Conservation (phyloP, 2,113 vertebrate genomes). For the Notothenia coriiceps region DNA sequence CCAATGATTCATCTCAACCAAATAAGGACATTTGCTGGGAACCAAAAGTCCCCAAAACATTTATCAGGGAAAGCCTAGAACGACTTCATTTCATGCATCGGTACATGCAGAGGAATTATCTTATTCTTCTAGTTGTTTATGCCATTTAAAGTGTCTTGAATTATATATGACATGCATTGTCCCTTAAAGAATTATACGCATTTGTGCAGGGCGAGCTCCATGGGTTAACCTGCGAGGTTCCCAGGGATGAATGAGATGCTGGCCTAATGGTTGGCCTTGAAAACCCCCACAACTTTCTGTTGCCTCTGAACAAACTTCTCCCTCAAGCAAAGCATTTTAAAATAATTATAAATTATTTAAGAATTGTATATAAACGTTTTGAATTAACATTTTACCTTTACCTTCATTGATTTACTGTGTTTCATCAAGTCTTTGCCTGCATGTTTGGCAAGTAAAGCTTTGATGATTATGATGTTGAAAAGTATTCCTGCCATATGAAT, state of each 20-base stretch:
- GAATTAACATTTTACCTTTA: too few species aligned
- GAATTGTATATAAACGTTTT: too few species aligned
- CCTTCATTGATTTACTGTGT: too few species aligned
- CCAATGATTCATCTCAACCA: neutral
- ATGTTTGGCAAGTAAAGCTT: too few species aligned
- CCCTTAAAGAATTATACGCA: neutral
- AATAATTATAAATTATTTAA: too few species aligned
- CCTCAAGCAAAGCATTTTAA: too few species aligned
- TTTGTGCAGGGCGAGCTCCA: neutral
- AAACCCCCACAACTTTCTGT: too few species aligned
- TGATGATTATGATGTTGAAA: neutral
- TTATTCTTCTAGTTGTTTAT: neutral
- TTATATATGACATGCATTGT: neutral
- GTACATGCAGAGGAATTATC: neutral
- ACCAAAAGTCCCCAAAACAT: neutral
- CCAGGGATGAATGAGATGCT: neutral
- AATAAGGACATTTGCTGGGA: neutral
- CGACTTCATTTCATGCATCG: neutral
- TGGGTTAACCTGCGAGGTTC: neutral
- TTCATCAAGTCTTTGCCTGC: too few species aligned
- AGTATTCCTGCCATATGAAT: neutral
- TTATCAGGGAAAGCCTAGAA: neutral
- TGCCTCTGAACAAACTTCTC: too few species aligned
- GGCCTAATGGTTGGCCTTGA: neutral
- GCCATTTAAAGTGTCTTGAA: neutral